Evolutionary conservation across 2,888 invertebrate species (phyloP).

Genomic region (Elysia crispata): DNA sequence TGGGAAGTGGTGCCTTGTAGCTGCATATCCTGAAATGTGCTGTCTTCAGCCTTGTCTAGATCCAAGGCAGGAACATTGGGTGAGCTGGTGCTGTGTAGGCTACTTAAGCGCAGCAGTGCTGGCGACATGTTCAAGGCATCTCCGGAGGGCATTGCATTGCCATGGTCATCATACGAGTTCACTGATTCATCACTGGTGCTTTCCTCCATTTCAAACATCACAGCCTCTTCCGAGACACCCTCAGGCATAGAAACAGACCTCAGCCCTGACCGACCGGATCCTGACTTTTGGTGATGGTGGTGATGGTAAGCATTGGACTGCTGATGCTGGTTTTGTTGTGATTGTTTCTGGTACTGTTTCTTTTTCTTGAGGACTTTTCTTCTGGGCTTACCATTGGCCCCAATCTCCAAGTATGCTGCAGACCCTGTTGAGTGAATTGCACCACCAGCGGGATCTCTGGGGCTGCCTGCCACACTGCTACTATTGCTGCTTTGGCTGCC

Average conservation of each 20-base stretch:
- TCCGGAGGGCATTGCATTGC: constrained; percentile 67
- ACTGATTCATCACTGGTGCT: constrained; percentile 9
- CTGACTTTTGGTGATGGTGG: constrained; percentile 12
- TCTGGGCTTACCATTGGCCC: constrained; percentile 49
- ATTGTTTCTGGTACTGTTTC: constrained; percentile 43
- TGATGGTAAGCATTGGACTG: too few relatives aligned
- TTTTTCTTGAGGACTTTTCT: constrained; percentile 58
- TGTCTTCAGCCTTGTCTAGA: not conserved
- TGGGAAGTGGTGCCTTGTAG: constrained; percentile 49
- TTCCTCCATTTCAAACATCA: constrained; percentile 72
- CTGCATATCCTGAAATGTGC: not conserved
- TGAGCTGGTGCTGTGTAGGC: constrained; percentile 49
- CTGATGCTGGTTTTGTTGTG: too few relatives aligned
- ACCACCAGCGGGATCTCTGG: constrained; percentile 51
- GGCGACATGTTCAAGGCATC: constrained; percentile 55
- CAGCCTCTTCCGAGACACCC: constrained; percentile 57
- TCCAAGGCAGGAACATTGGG: constrained; percentile 44
- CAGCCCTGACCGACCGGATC: constrained; percentile 44
- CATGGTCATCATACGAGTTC: constrained; percentile 68
- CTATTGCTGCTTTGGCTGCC: not conserved
- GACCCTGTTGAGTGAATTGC: too few relatives aligned
- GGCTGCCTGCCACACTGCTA: not conserved
- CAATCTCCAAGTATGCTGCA: constrained; percentile 51
- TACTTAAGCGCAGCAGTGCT: constrained; percentile 37
- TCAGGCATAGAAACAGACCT: constrained; percentile 52